Evolutionary conservation across 2,888 invertebrate species (phyloP), one percentile per base, ranked within the genome.

Genomic region (Pseudeuparius sepicola): DNA sequence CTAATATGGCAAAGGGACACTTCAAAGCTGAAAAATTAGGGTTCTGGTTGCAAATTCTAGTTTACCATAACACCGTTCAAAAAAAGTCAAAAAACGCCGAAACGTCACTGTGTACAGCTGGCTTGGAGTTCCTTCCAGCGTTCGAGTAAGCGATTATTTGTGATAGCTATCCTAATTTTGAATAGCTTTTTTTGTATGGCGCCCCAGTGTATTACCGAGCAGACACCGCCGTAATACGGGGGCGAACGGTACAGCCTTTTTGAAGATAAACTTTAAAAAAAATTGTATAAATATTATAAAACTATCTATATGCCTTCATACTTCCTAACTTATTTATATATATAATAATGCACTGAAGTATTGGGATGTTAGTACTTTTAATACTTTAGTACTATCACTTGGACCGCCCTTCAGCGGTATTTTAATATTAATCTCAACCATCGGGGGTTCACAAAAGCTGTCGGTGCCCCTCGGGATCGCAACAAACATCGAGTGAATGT

Each of bases 221-320:
- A 36, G 34, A 24, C 34, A 26, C 38, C 36, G 39, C 31, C 29
- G 35, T 45, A 45, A 41, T 45, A 44, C 48, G 48, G n/a, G n/a
- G n/a, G n/a, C 10, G 5, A 17, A 31, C 43, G 35, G 46, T 44
- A 39, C 33, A 36, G 44, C 52, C 45, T 41, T 50, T 52, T 53
- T 50, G 45, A 46, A 52, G 52, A 49, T 46, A 41, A 52, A 54
- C 50, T 54, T 51, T 46, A 50, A 32, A 20, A 37, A 31, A 55
- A 53, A 51, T 52, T 57, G 55, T 58, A 57, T 57, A 59, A 57
- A 60, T 54, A 60, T n/a, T n/a, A n/a, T 54, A 50, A 56, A 59
- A 59, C 60, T 60, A 61, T 61, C 60, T 62, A 61, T 62, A 61
- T 63, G 63, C 63, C 63, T 63, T 63, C 61, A 61, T 61, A 62